Conservation (phyloP, 2,797 vertebrate genomes). For the Melanotaenia parkinsoni region DNA sequence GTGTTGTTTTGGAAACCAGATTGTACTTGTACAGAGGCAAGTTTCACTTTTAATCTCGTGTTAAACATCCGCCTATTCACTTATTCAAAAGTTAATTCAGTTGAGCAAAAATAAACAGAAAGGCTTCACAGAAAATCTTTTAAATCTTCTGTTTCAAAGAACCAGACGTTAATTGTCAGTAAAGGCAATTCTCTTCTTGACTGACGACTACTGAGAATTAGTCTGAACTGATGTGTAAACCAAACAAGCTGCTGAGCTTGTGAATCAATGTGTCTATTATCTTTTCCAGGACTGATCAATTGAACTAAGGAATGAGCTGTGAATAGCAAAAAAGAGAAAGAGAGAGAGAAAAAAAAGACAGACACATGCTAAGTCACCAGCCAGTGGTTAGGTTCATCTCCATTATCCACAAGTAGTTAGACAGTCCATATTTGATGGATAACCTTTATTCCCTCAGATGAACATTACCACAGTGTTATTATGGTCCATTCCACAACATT, state of each 20-base stretch:
- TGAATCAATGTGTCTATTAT: slow-evolving; percentile 82
- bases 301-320: slow-evolving; percentile 61
- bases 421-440: slow-evolving; percentile 42
- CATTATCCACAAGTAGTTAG: slow-evolving; percentile 43
- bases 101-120: not conserved
- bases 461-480: slow-evolving; percentile 21
- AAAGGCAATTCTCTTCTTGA: slow-evolving; percentile 57
- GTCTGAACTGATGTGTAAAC: slow-evolving; percentile 74
- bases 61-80: slow-evolving; percentile 15
- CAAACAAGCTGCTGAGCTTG: slow-evolving; percentile 69
- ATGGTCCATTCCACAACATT: slow-evolving; percentile 16
- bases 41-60: not conserved
- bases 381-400: slow-evolving; percentile 29
- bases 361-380: slow-evolving; percentile 22
- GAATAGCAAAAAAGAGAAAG: slow-evolving; percentile 49
- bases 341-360: not conserved
- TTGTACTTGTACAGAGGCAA: not conserved
- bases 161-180: slow-evolving; percentile 39
- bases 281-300: slow-evolving; percentile 79
- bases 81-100: slow-evolving; percentile 23
- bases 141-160: slow-evolving; percentile 22
- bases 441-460: slow-evolving; percentile 31
- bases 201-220: slow-evolving; percentile 63
- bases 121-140: slow-evolving; percentile 11
- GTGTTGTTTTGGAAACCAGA: not conserved